Evolutionary conservation across 2,888 invertebrate species (phyloP), one percentile per base, ranked within the genome.

Genomic region (Bellardia bayeri): DNA sequence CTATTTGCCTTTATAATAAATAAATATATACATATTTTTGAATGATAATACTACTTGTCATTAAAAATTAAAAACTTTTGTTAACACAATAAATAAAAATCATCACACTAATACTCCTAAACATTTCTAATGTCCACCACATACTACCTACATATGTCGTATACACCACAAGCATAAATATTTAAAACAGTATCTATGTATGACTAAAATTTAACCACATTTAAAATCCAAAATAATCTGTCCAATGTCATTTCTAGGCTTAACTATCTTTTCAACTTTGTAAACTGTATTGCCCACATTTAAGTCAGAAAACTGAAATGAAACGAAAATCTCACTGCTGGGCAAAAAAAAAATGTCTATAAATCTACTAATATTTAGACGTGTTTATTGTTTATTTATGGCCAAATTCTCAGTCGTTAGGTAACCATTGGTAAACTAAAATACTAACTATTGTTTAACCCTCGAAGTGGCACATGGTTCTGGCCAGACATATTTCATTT

Each of bases 231-330:
- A 64, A 33, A 51, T 64, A 45, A 64, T 72, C 68, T 68, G 49
- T 64, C 64, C 76, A 76, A 76, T 76, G 76, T 76, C 76, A 76
- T 63, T 76, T 64, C 51, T 51, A 14, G 76, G 49, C 45, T 63
- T 49, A 63, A 75, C 16, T 75, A 63, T 51, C 16, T 13, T 23
- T 51, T 63, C 14, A 45, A 51, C 49, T 64, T 76, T 23, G 37
- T 14, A n/a, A 23, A 51, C 30, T 51, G 51, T 14, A 49, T 69
- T 64, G 63, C 33, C 49, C 49, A 51, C 51, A 69, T 69, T 51
- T 69, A 45, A 45, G 45, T 13, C 9, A 66, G 16, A 51, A n/a
- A 51, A 51, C 51, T n/a, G n/a, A 51, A 51, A 51, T n/a, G 2
- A n/a, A 51, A 51, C 2, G 1, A n/a, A n/a, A 51, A 51, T 51